These are phyloP conservation scores for Clistopyga incitator DNA, from an alignment of 2,888 invertebrate species.

Conservation along the genomic window DNA sequence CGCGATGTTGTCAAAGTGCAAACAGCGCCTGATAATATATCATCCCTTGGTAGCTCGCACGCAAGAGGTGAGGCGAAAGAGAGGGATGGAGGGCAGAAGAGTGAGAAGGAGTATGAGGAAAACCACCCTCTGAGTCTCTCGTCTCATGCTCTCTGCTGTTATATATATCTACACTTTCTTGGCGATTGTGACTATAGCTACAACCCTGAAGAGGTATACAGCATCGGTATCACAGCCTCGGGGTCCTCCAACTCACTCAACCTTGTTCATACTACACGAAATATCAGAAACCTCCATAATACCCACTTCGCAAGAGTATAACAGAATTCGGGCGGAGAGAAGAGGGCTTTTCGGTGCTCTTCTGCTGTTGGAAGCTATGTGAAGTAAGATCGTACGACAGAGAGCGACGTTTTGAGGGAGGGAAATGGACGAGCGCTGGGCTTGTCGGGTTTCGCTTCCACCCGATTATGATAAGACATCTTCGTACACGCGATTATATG, in stretches of 20 bases:
- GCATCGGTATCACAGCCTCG: not conserved
- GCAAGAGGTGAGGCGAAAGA: constrained; percentile 37
- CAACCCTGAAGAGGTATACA: not conserved
- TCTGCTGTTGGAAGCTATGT: constrained; percentile 22
- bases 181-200: not conserved
- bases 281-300: constrained; percentile 36
- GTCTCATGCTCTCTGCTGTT: constrained; percentile 58
- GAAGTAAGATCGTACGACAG: constrained; percentile 29
- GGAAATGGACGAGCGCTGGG: constrained; percentile 29
- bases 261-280: constrained; percentile 9
- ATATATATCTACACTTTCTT: constrained; percentile 1
- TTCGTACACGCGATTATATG: constrained; percentile 70
- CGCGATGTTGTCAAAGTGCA: constrained; percentile 84
- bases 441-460: constrained; percentile 51
- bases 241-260: constrained; percentile 15
- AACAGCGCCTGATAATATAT: constrained; percentile 84
- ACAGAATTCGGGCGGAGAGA: constrained; percentile 37
- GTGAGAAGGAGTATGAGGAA: constrained; percentile 54
- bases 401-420: not conserved
- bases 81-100: constrained; percentile 44
- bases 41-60: constrained; percentile 78
- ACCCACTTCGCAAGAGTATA: constrained; percentile 13
- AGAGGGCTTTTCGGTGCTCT: not conserved
- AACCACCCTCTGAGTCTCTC: constrained; percentile 55
- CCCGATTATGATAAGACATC: constrained; percentile 72